Evolutionary conservation across 2,797 vertebrate genomes (phyloP), one percentile per base, ranked within the genome.

Genomic region (Betta splendens): DNA sequence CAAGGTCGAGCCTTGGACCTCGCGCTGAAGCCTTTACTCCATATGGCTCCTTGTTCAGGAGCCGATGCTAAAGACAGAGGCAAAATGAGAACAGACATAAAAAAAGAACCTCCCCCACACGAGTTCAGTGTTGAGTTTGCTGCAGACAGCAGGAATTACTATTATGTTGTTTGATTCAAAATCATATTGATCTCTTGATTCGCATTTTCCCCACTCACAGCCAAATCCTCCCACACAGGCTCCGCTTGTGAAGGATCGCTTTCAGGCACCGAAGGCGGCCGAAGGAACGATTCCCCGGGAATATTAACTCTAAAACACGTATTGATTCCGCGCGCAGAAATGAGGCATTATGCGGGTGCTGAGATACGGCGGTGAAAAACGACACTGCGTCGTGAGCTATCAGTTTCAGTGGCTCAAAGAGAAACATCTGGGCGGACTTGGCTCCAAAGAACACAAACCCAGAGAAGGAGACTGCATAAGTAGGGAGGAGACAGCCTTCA

Each of bases 361-460:
- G 89, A 83, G 83, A 86, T 87, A 80, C 73, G 67, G 72, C 44
- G 72, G 76, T 85, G 88, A 91, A 91, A 91, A 92, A 86, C 73
- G 79, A 86, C 83, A 87, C 87, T 78, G 81, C 58, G 72, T 89
- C 82, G 74, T 56, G 85, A 87, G 87, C 85, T 90, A 91, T 92
- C 90, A 67, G 84, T 92, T 91, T 87, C 89, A 90, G 87, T 84
- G 89, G 83, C 90, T 91, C 82, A 89, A 89, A 91, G 80, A 90
- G 89, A 91, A 93, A 92, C 91, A 93, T 93, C 91, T 93, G 92
- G 90, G 87, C 79, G 81, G 88, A 91, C 75, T 75, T 54, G 42
- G 56, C 82, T 92, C 91, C 91, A 90, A 89, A 85, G 76, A 84
- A 90, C 80, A 91, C 89, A 90, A 88, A 84, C 79, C 85, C 71